phyloP scores from a whole-genome alignment of 2,113 vertebrate genomes.

The Chunga burmeisteri region DNA sequence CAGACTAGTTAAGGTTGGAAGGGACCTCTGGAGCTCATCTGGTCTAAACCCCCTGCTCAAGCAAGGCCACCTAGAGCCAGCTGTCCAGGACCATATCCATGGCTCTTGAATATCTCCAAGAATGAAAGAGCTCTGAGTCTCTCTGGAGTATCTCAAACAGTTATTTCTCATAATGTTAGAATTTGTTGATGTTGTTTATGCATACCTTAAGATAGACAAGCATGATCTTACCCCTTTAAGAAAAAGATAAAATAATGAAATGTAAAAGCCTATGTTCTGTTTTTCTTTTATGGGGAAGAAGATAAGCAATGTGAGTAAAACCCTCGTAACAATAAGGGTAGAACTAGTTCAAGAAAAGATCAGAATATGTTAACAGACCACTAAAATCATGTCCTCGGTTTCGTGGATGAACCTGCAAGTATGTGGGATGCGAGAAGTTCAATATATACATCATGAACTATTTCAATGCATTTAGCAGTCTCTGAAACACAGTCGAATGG shows the following conservation, averaged over 20 bases:
- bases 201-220: neutral
- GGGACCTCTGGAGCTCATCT: neutral
- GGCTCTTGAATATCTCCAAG: neutral
- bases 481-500: neutral
- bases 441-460: conserved; percentile 2
- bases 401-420: neutral
- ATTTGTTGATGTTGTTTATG: neutral
- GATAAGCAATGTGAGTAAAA: neutral
- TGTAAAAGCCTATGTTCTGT: neutral
- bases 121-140: neutral
- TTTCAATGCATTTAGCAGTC: neutral
- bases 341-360: neutral
- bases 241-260: neutral
- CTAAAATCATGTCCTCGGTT: neutral
- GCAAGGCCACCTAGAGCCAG: neutral
- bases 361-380: neutral
- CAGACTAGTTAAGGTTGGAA: neutral
- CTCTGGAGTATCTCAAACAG: neutral
- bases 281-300: neutral
- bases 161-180: neutral
- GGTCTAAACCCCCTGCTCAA: neutral
- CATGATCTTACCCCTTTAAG: neutral
- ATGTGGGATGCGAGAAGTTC: conserved; percentile 24
- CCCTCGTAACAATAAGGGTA: neutral
- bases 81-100: neutral